Percentiles rank a stretch among this genome's conserved stretches.
Evolutionary conservation across 2,797 vertebrate genomes (phyloP).

Genomic region (Megalops cyprinoides): DNA sequence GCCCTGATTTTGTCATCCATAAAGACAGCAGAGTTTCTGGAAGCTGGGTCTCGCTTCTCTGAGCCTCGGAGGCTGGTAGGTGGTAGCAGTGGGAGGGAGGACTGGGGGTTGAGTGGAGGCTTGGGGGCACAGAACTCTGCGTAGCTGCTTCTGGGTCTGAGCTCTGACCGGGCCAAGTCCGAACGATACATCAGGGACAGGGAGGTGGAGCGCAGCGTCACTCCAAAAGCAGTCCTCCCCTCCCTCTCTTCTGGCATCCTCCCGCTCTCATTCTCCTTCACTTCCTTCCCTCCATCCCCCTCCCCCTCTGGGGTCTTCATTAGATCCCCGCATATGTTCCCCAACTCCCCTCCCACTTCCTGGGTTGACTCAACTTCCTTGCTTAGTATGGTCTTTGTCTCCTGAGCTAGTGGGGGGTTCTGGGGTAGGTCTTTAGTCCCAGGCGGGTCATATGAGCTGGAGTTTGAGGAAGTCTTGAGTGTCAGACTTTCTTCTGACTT

Average conservation of each 20-base stretch:
- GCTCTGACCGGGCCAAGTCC: constrained; percentile 60
- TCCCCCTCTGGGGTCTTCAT: constrained; percentile 34
- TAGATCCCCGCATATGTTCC: neutral
- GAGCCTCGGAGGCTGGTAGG: constrained; percentile 42
- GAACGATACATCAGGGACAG: constrained; percentile 72
- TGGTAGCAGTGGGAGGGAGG: constrained; percentile 60
- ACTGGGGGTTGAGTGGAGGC: constrained; percentile 38
- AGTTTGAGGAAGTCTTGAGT: constrained; percentile 46
- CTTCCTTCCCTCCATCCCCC: constrained; percentile 55
- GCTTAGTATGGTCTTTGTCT: constrained; percentile 49
- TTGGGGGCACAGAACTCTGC: constrained; percentile 24
- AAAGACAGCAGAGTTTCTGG: constrained; percentile 44
- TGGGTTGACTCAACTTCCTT: constrained; percentile 32
- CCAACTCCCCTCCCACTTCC: constrained; percentile 39
- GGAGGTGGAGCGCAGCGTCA: constrained; percentile 87
- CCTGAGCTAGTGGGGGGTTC: constrained; percentile 37
- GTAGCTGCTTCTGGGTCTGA: constrained; percentile 72
- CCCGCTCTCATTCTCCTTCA: constrained; percentile 44
- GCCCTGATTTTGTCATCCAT: constrained; percentile 62
- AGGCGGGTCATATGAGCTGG: constrained; percentile 41
- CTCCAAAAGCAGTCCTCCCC: constrained; percentile 78
- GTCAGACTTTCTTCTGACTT: constrained; percentile 30
- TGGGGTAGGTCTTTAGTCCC: constrained; percentile 57
- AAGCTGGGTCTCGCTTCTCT: constrained; percentile 34
- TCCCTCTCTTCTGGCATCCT: constrained; percentile 50